Base-by-base conservation (phyloP, 2,797 vertebrate genomes). In the Lacerta agilis region DNA sequence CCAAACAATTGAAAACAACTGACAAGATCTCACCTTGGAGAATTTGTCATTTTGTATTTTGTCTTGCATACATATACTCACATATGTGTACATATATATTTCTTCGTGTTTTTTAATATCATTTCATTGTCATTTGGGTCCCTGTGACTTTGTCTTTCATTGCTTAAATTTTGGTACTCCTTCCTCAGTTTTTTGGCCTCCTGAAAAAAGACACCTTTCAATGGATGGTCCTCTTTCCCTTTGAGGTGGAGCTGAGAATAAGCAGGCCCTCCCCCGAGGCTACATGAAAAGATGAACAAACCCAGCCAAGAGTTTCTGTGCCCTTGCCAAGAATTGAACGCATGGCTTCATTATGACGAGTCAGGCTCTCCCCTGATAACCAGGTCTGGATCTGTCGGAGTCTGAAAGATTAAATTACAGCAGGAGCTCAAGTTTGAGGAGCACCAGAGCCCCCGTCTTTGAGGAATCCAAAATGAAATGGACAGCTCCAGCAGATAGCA, bases 281-380 rank as follows among this genome's bases (percentile, higher is more conserved):
- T 92, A 88, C 76, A 89, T 90, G 87, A 92, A 94, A 94, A 94
- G 91, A 95, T 89, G 81, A 95, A 93, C 86, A 90, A 93, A 88
- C 25, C 88, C 89, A 90, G 87, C 88, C 92, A 94, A 94, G 82
- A 73, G 33, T 81, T 92, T 92, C 73, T 45, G 27, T 45, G 88
- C 49, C 45, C 83, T 90, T 92, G 94, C 91, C 93, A 95, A 90
- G 76, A 94, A 91, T 86, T 86, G 90, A 89, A 92, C 77, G 86
- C 75, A 83, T 77, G 76, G 49, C 80, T 92, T 88, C 83, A 90
- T 88, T 90, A 90, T 88, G 87, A 93, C 86, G 82, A 95, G 58
- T 83, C 41, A 87, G 61, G 83, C 58, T 90, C 66, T 67, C 71
- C 69, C 90, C 87, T 86, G 90, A 88, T 86, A 91, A 91, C 45